Evolutionary conservation across 2,888 invertebrate species (phyloP).

Genomic region (Clitarchus hookeri): DNA sequence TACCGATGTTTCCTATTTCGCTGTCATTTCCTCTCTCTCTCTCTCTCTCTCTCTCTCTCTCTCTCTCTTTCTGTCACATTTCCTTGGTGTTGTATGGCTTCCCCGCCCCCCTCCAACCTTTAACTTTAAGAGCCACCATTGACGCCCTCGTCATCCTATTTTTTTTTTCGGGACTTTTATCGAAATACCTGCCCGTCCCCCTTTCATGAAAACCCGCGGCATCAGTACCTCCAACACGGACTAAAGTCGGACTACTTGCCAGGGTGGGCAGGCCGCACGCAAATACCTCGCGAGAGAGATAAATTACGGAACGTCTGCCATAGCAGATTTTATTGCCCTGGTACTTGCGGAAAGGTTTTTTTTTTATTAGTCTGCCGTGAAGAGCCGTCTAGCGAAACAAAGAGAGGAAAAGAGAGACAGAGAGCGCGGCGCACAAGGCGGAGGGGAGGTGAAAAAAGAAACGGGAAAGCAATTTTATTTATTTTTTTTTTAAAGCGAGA

Average conservation of each 20-base stretch:
- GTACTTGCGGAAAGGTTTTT: conserved; percentile 22
- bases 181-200: not conserved
- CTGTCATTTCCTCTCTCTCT: too few relatives aligned
- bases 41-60: too few relatives aligned
- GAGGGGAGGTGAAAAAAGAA: not conserved
- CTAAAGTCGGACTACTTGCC: not conserved
- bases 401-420: not conserved
- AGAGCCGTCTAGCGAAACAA: not conserved
- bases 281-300: conserved; percentile 17
- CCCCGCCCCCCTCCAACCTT: too few relatives aligned
- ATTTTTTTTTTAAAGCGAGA: not conserved
- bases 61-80: too few relatives aligned
- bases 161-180: not conserved
- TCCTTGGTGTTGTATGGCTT: too few relatives aligned
- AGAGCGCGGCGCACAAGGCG: not conserved
- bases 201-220: not conserved
- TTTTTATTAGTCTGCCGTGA: conserved; percentile 19
- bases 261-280: not conserved
- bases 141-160: not conserved
- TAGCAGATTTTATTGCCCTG: not conserved
- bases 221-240: not conserved
- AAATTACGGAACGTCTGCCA: conserved; percentile 20
- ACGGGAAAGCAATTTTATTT: not conserved
- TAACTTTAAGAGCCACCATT: not conserved
- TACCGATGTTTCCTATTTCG: too few relatives aligned